These are phyloP conservation scores for Tautogolabrus adspersus DNA, from an alignment of 2,113 vertebrate genomes.

Conservation along the genomic window DNA sequence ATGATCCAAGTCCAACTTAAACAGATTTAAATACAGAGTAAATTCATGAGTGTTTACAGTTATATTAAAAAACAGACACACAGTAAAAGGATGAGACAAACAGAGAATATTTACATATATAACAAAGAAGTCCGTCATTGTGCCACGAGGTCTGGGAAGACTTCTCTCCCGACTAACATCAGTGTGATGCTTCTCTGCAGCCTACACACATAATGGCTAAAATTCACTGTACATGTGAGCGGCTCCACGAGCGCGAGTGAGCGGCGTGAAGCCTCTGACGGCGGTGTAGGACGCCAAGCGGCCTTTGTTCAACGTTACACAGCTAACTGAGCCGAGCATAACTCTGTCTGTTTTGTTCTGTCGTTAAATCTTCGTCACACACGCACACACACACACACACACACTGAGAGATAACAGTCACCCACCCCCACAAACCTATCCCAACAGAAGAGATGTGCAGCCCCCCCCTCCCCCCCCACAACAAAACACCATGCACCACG, in stretches of 20 bases:
- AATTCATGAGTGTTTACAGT: slow-evolving; percentile 75
- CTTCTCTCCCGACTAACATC: slow-evolving; percentile 33
- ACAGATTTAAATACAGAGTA: slow-evolving; percentile 70
- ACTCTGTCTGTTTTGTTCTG: slow-evolving; percentile 45
- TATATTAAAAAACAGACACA: slow-evolving; percentile 78
- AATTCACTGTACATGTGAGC: slow-evolving; percentile 46
- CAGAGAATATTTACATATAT: slow-evolving; percentile 78
- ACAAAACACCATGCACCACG: slow-evolving; percentile 58
- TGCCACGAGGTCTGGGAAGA: slow-evolving; percentile 33
- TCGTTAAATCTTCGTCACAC: slow-evolving; percentile 27
- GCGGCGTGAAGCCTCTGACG: not conserved
- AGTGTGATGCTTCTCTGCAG: slow-evolving; percentile 39
- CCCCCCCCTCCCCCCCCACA: slow-evolving; percentile 36
- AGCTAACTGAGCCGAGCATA: slow-evolving; percentile 29
- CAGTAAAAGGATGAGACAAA: slow-evolving; percentile 69
- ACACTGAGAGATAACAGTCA: slow-evolving; percentile 34
- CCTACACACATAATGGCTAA: slow-evolving; percentile 41
- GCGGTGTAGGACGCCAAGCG: not conserved
- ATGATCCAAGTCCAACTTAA: slow-evolving; percentile 27
- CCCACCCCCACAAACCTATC: slow-evolving; percentile 19
- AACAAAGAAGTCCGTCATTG: slow-evolving; percentile 58
- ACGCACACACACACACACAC: slow-evolving; percentile 21
- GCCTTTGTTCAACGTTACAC: slow-evolving; percentile 28
- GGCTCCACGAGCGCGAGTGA: not conserved
- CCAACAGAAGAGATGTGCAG: slow-evolving; percentile 59